These are phyloP conservation scores for Hydrolagus colliei DNA, from an alignment of 2,797 vertebrate species.

Conservation along the genomic window DNA sequence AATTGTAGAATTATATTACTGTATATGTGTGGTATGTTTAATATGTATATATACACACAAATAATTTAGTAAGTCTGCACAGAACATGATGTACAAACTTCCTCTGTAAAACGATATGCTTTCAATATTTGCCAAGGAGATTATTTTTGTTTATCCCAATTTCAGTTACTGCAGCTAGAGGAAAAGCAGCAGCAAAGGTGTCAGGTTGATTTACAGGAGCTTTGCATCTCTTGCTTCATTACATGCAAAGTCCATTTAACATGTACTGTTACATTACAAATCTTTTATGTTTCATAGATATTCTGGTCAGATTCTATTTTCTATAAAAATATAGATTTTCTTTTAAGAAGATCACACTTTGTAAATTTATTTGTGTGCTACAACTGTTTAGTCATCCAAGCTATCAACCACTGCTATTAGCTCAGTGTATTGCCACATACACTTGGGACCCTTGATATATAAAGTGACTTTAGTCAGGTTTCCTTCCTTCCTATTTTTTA, in stretches of 20 bases:
- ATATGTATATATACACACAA: too few relatives aligned
- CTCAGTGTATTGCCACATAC: neutral
- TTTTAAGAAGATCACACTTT: too few relatives aligned
- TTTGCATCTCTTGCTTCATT: neutral
- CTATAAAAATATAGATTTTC: neutral
- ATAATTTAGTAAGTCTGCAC: too few relatives aligned
- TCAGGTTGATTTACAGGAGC: neutral
- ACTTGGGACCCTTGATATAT: neutral
- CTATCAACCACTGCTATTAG: too few relatives aligned
- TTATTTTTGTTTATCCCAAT: neutral
- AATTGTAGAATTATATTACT: too few relatives aligned
- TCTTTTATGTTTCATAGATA: neutral
- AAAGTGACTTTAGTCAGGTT: neutral
- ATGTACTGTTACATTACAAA: neutral
- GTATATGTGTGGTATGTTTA: too few relatives aligned
- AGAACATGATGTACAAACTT: too few relatives aligned
- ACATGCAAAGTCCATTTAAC: neutral
- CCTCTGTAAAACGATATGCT: neutral
- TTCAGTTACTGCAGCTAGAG: neutral
- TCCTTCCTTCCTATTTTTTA: neutral
- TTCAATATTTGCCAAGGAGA: neutral
- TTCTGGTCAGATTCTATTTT: neutral
- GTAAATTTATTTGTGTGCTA: too few relatives aligned
- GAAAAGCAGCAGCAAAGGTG: neutral
- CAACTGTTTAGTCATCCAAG: too few relatives aligned